These are phyloP conservation scores for Vombatus ursinus DNA, from an alignment of 2,113 vertebrate genomes.

Conservation along the genomic window DNA sequence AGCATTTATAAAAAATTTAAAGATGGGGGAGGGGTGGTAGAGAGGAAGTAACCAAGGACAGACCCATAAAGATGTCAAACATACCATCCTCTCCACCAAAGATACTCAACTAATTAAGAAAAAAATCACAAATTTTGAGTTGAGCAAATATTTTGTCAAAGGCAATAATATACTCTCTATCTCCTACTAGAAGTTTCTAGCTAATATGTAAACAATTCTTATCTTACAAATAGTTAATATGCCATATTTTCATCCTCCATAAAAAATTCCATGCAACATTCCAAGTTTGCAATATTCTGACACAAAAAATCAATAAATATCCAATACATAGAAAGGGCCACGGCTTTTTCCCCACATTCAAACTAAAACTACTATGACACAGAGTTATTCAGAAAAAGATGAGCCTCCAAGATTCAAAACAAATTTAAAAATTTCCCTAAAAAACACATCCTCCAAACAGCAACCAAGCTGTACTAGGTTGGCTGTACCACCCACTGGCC, in stretches of 20 bases:
- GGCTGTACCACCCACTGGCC: not conserved
- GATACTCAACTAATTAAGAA: not conserved
- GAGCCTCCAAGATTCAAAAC: not conserved
- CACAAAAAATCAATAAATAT: not conserved
- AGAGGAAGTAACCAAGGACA: not conserved
- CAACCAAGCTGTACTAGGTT: not conserved
- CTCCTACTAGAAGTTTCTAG: not conserved
- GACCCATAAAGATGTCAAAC: not conserved
- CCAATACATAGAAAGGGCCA: not conserved
- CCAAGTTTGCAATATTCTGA: not conserved
- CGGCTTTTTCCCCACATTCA: not conserved
- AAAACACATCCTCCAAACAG: not conserved
- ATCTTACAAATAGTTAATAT: not conserved
- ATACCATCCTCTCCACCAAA: not conserved
- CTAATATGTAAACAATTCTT: not conserved
- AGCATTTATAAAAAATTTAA: not conserved
- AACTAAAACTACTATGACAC: not conserved
- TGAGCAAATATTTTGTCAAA: not conserved
- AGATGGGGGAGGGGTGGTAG: not conserved
- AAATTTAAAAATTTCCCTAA: not conserved
- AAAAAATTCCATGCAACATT: not conserved
- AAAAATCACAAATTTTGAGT: not conserved
- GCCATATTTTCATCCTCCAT: not conserved
- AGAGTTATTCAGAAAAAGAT: not conserved
- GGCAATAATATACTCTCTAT: not conserved